These are phyloP conservation scores for Phycodurus eques DNA, from an alignment of 2,113 vertebrate genomes.

Conservation along the genomic window DNA sequence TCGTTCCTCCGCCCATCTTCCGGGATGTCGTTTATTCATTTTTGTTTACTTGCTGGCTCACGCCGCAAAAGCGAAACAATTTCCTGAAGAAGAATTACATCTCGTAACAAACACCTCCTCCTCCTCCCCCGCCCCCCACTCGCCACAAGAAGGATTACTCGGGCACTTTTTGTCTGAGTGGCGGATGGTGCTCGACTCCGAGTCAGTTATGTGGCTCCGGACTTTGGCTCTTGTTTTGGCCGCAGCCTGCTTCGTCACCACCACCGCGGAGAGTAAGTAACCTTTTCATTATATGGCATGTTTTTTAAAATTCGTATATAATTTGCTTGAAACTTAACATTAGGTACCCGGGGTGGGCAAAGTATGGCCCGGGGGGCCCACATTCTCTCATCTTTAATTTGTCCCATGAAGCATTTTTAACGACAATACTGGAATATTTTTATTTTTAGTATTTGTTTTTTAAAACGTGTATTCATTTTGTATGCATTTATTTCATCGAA, in stretches of 20 bases:
- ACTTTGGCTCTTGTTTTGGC: constrained; percentile 62
- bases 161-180: constrained; percentile 13
- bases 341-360: neutral
- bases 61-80: constrained; percentile 54
- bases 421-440: too few species aligned
- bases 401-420: too few species aligned
- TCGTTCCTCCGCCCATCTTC: constrained; percentile 73
- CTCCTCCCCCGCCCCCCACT: neutral
- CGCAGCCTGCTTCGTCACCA: constrained; percentile 53
- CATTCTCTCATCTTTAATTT: too few species aligned
- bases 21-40: constrained; percentile 67
- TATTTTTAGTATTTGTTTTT: too few species aligned
- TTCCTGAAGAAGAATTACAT: constrained; percentile 36
- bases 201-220: constrained; percentile 69
- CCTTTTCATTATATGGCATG: neutral
- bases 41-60: constrained; percentile 63
- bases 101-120: constrained; percentile 4
- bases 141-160: constrained; percentile 33
- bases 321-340: neutral
- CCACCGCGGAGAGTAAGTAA: constrained; percentile 74
- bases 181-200: constrained; percentile 29
- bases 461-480: too few species aligned
- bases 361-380: neutral
- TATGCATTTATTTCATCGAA: too few species aligned
- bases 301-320: neutral